A percentile compares a stretch with the other conserved stretches of the same genome.
phyloP scores from a whole-genome alignment of 2,113 vertebrate genomes.

The Sinocyclocheilus rhinocerous region DNA sequence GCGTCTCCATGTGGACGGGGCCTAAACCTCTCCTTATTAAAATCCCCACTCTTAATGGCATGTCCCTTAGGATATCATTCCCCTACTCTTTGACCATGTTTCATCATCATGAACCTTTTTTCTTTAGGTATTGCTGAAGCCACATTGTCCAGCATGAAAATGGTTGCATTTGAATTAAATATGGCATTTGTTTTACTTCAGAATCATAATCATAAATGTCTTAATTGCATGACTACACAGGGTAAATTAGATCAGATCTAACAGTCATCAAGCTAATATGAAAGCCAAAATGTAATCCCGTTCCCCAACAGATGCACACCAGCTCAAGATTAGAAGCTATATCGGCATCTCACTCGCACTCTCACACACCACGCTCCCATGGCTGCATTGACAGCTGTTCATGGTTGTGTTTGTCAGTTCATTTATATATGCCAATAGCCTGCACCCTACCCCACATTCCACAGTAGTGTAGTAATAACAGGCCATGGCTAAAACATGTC shows the following conservation, averaged over 20 bases:
- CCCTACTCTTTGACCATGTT: not conserved
- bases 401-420: constrained; percentile 23
- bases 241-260: too few relatives aligned
- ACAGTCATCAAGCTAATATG: too few relatives aligned
- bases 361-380: not conserved
- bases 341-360: not conserved
- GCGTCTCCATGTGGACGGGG: too few relatives aligned
- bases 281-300: not conserved
- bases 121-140: not conserved
- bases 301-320: not conserved
- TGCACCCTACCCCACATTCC: not conserved
- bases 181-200: too few relatives aligned
- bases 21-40: not conserved
- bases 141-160: not conserved
- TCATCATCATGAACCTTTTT: not conserved
- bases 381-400: constrained; percentile 29
- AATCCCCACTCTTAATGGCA: not conserved
- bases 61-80: not conserved
- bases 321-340: not conserved
- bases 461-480: constrained; percentile 30
- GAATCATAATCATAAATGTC: not conserved
- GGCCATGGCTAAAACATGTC: constrained; percentile 20
- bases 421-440: constrained; percentile 14
- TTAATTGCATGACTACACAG: not conserved
- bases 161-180: not conserved